These are phyloP conservation scores for Apamea monoglypha DNA, from an alignment of 2,888 invertebrate genomes.

Conservation along the genomic window DNA sequence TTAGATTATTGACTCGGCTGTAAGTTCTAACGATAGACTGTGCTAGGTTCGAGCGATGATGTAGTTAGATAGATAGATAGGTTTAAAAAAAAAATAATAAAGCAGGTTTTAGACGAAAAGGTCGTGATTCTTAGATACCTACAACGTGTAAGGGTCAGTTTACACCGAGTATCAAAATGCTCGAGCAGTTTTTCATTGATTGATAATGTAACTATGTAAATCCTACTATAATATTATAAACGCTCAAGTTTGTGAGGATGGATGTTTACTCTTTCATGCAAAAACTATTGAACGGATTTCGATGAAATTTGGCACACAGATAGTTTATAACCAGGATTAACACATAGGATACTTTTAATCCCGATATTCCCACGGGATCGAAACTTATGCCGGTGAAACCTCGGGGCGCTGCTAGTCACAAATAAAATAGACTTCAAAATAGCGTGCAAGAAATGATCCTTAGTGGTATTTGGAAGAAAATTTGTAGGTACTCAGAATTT, in stretches of 20 bases:
- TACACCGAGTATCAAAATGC: background rate
- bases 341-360: no score
- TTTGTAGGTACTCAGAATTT: background rate
- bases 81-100: background rate
- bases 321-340: no score
- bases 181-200: background rate
- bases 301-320: no score
- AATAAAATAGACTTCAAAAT: background rate
- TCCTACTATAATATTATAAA: background rate
- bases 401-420: background rate
- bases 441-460: background rate
- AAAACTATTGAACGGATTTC: no score
- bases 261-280: no score
- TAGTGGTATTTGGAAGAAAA: background rate
- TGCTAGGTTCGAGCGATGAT: conserved; percentile 29
- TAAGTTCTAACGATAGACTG: conserved; percentile 54
- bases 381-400: no score
- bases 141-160: background rate
- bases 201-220: background rate
- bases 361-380: no score
- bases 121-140: background rate
- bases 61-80: background rate
- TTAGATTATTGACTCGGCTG: conserved; percentile 77
- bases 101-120: background rate
- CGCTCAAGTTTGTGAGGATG: no score